phyloP scores from a whole-genome alignment of 2,888 invertebrate species.

The Lamellibrachia columna region DNA sequence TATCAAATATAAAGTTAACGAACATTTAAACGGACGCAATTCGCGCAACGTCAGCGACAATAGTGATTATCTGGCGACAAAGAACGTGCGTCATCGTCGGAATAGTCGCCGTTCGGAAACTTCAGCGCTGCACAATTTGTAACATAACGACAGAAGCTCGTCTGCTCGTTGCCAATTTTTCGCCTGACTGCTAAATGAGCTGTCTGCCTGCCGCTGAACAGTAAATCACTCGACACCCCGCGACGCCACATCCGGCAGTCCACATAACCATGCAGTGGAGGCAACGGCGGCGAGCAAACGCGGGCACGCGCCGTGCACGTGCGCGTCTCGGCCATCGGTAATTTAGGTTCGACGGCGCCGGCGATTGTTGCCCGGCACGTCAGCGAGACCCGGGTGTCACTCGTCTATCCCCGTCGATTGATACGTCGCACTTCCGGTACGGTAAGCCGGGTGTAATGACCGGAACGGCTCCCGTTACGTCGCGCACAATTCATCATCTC shows the following conservation, averaged over 20 bases:
- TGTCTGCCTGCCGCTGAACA: neutral
- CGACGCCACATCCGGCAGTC: neutral
- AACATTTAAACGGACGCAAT: neutral
- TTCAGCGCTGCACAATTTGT: neutral
- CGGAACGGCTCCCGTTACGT: neutral
- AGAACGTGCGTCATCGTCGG: neutral
- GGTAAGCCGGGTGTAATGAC: neutral
- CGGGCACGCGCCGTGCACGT: neutral
- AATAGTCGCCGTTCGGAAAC: neutral
- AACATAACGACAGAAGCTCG: neutral
- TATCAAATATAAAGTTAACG: neutral
- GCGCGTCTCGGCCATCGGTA: neutral
- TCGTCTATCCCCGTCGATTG: neutral
- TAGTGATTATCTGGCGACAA: neutral
- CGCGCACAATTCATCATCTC: neutral
- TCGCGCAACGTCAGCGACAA: neutral
- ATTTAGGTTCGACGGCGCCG: neutral
- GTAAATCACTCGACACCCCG: neutral
- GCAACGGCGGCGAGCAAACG: neutral
- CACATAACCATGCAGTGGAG: conserved; percentile 5
- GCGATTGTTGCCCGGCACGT: neutral
- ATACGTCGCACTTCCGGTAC: no score
- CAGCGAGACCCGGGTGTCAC: neutral
- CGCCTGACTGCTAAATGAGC: neutral
- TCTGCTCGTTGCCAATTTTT: neutral